Conservation (phyloP, 2,113 vertebrate genomes). For the Pseudorasbora parva region DNA sequence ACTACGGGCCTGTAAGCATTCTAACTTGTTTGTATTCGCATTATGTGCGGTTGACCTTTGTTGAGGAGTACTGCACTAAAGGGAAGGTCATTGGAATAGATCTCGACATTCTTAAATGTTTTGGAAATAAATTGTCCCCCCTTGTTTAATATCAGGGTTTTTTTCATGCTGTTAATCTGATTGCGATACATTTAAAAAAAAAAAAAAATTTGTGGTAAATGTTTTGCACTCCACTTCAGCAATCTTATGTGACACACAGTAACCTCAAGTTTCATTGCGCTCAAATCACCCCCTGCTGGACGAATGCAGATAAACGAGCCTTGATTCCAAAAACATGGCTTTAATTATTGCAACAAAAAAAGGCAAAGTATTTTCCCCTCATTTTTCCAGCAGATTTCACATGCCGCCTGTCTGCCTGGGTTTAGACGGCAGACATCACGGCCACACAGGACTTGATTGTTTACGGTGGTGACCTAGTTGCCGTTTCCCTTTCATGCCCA, state of each 20-base stretch:
- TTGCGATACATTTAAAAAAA: too few species aligned
- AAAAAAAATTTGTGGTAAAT: neutral
- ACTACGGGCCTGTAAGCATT: slow-evolving; percentile 85
- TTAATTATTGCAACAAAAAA: slow-evolving; percentile 39
- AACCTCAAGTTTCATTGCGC: neutral
- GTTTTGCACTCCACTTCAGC: slow-evolving; percentile 5
- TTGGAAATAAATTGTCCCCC: neutral
- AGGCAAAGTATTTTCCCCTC: neutral
- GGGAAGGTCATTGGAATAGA: slow-evolving; percentile 1
- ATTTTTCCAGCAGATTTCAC: slow-evolving; percentile 12
- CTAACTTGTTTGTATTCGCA: neutral
- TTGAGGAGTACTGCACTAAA: neutral
- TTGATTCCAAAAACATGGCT: slow-evolving; percentile 34
- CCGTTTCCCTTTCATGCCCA: slow-evolving; percentile 39
- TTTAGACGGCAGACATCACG: slow-evolving; percentile 47
- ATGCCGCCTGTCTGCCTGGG: slow-evolving; percentile 4
- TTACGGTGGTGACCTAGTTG: slow-evolving; percentile 50
- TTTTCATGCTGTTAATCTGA: neutral
- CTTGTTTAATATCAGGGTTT: neutral
- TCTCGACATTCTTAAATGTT: neutral
- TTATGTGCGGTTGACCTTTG: neutral
- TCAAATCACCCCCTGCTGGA: slow-evolving; percentile 52
- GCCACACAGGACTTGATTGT: slow-evolving; percentile 42
- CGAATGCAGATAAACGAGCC: neutral
- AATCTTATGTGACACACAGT: slow-evolving; percentile 4